Evolutionary conservation across 2,113 vertebrate species (phyloP), one percentile per base, ranked within the genome.

Genomic region (Chrysemys picta): DNA sequence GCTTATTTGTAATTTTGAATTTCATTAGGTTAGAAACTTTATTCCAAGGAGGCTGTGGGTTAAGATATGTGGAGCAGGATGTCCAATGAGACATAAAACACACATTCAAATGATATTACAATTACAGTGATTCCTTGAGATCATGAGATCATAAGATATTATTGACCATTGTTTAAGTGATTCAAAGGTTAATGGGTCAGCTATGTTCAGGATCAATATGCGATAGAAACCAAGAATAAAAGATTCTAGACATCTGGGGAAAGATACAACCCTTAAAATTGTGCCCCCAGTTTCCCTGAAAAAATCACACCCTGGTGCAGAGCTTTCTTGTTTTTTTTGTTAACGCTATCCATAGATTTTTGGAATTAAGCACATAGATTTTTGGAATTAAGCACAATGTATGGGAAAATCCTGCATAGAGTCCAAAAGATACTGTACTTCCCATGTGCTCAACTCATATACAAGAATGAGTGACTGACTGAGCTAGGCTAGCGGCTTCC

Each of bases 31-130:
- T 85, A 25, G 83, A 75, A 90, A 78, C 14, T 89, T 56, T 91
- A 87, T 25, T 8, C 25, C 72, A 89, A 91, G 82, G 88, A 96
- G 56, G n/a, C 62, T 87, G 76, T 91, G 87, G 42, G 42, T 75
- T 95, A 25, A 87, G 42, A 78, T 35, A 81, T 5, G 54, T 47
- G 49, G 79, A 81, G 84, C 89, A 85, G 79, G 92, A 42, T 88
- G 91, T 93, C 76, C 84, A 93, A 81, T 87, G 95, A 89, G 80
- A 42, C 80, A 90, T 72, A 93, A 96, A 92, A 94, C 50, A 83
- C 50, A 9, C 57, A 52, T 29, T 88, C 65, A 65, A 95, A 85
- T 76, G 80, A 9, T 16, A 94, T 19, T 69, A 91, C 4, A 2
- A 84, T 91, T 92, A 17, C 62, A 86, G 31, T 83, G 89, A 88